Conservation (phyloP, 2,797 vertebrate genomes). For the Crypturellus tataupa region DNA sequence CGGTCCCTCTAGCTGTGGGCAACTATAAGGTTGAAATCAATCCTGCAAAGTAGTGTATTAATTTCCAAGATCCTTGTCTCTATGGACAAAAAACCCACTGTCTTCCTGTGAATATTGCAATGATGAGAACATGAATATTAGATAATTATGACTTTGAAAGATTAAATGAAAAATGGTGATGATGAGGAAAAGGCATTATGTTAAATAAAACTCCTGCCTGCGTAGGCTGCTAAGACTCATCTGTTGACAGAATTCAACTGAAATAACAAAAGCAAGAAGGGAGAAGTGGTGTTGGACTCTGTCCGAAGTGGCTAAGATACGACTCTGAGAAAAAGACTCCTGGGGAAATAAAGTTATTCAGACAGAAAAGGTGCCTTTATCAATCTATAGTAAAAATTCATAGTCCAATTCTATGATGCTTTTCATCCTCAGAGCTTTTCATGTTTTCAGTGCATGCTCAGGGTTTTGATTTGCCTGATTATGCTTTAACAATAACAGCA, state of each 20-base stretch:
- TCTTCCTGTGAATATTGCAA: constrained; percentile 61
- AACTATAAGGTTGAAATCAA: constrained; percentile 78
- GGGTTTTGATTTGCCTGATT: not conserved
- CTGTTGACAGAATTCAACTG: constrained; percentile 21
- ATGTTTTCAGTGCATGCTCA: not conserved
- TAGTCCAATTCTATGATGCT: not conserved
- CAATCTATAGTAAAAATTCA: not conserved
- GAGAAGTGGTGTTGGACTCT: not conserved
- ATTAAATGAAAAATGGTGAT: constrained; percentile 62
- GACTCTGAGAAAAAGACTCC: not conserved
- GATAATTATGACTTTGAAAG: constrained; percentile 78
- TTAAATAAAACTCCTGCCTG: constrained; percentile 32
- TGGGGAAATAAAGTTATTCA: not conserved
- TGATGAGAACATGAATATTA: constrained; percentile 80
- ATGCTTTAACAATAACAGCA: not conserved
- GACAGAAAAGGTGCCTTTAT: not conserved
- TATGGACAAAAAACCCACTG: constrained; percentile 71
- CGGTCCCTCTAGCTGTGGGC: constrained; percentile 75
- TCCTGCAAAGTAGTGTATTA: constrained; percentile 78
- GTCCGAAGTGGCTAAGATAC: not conserved
- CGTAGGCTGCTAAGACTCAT: constrained; percentile 25
- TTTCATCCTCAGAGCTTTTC: not conserved
- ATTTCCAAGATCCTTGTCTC: constrained; percentile 81
- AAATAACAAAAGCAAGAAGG: not conserved
- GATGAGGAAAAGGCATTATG: constrained; percentile 38